phyloP scores from a whole-genome alignment of 2,797 vertebrate species.

The Steatocranus sp. region DNA sequence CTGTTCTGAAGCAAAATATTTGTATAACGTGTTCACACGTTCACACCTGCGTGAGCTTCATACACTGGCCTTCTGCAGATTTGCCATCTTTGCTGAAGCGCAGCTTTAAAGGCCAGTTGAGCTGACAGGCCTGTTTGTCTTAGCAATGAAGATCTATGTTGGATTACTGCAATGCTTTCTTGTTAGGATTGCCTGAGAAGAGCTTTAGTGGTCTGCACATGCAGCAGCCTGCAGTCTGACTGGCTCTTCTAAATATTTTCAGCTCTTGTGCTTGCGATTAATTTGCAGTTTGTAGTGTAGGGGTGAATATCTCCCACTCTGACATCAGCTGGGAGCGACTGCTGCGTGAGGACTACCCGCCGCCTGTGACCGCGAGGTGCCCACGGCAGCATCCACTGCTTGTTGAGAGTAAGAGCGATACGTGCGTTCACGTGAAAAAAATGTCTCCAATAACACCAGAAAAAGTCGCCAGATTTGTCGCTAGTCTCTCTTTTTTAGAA shows the following conservation, averaged over 20 bases:
- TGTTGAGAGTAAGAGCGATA: neutral
- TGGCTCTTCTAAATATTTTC: neutral
- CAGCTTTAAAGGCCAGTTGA: neutral
- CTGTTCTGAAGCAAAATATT: slow-evolving; percentile 42
- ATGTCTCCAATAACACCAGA: neutral
- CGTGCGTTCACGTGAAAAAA: neutral
- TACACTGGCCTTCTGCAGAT: neutral
- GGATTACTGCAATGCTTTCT: neutral
- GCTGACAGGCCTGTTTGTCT: neutral
- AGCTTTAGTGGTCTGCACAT: neutral
- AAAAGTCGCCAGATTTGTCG: neutral
- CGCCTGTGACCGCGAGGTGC: accelerated
- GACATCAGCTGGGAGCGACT: neutral
- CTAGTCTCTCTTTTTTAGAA: neutral
- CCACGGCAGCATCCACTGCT: neutral
- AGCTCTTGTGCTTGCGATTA: neutral
- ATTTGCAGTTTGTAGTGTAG: neutral
- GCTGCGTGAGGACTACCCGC: neutral
- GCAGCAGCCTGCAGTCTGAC: neutral
- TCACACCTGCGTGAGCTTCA: neutral
- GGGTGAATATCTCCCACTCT: neutral
- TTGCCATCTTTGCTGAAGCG: neutral
- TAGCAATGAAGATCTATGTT: neutral
- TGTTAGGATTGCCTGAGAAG: neutral
- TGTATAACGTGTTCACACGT: neutral